Evolutionary conservation across 2,797 vertebrate species (phyloP).

Genomic region (Mus minutoides): DNA sequence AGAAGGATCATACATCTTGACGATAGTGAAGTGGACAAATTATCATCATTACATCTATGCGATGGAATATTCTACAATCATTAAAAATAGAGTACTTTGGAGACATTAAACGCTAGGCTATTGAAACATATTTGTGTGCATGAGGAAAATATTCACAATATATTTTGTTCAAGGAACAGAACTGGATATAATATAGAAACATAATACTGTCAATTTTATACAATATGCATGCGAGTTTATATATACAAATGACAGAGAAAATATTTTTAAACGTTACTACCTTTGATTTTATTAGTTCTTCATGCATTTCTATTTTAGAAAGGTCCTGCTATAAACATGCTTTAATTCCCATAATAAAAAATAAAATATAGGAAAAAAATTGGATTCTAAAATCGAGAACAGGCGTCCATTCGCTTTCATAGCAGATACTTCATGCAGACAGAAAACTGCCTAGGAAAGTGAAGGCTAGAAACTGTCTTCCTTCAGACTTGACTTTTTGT

Average conservation of each 20-base stretch:
- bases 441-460: constrained; percentile 1
- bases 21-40: constrained; percentile 31
- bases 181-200: not conserved
- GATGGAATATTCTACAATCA: not conserved
- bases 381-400: not conserved
- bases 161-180: constrained; percentile 47
- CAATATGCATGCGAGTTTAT: not conserved
- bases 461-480: not conserved
- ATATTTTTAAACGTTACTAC: constrained; percentile 42
- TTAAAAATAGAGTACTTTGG: constrained; percentile 38
- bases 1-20: constrained; percentile 26
- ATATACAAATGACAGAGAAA: constrained; percentile 35
- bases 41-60: not conserved
- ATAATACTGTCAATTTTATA: constrained; percentile 15
- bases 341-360: constrained; percentile 65
- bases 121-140: not conserved
- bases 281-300: constrained; percentile 56
- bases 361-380: constrained; percentile 34
- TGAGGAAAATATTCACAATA: constrained; percentile 38
- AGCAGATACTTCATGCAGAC: not conserved
- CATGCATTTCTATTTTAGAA: constrained; percentile 41
- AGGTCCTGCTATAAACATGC: not conserved
- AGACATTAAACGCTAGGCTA: constrained; percentile 43
- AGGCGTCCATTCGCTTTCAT: not conserved
- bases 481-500: constrained; percentile 6